These are phyloP conservation scores for Scaptomyza hsui DNA, from an alignment of 1,140 invertebrate genomes.

Conservation along the genomic window DNA sequence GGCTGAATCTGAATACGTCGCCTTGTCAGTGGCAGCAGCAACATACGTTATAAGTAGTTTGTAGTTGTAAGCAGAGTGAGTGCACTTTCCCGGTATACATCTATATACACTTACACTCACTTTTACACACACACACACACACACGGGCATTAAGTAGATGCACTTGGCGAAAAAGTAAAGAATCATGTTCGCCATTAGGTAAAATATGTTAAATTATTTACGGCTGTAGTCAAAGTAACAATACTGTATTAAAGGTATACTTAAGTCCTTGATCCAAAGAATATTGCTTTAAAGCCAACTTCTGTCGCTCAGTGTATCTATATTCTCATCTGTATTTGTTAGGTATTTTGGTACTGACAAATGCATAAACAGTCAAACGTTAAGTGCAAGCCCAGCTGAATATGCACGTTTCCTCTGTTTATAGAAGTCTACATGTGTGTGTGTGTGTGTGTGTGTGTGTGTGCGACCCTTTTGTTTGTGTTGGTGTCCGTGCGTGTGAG, in stretches of 20 bases:
- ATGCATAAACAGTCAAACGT: conserved; percentile 44
- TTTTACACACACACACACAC: not conserved
- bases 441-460: conserved; percentile 6
- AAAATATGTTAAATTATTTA: too few relatives aligned
- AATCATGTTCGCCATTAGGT: too few relatives aligned
- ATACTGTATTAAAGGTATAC: too few relatives aligned
- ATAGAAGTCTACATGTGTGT: not conserved
- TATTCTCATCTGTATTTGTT: not conserved
- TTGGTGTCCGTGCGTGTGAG: conserved; percentile 7
- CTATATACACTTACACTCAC: conserved; percentile 9
- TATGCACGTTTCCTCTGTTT: conserved; percentile 13
- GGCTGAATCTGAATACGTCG: conserved; percentile 39
- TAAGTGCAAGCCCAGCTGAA: conserved; percentile 36
- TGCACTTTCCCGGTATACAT: conserved; percentile 55
- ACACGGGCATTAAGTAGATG: not conserved
- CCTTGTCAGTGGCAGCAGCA: conserved; percentile 66
- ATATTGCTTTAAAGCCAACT: too few relatives aligned
- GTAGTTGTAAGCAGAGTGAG: conserved; percentile 72
- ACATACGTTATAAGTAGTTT: conserved; percentile 69
- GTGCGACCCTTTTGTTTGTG: not conserved
- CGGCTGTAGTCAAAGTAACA: too few relatives aligned
- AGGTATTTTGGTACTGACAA: conserved; percentile 44
- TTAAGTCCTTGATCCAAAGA: too few relatives aligned
- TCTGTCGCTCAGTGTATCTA: not conserved
- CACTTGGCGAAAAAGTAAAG: not conserved